These are phyloP conservation scores for Drosophila albomicans DNA, from an alignment of 1,140 invertebrate genomes.

Conservation along the genomic window DNA sequence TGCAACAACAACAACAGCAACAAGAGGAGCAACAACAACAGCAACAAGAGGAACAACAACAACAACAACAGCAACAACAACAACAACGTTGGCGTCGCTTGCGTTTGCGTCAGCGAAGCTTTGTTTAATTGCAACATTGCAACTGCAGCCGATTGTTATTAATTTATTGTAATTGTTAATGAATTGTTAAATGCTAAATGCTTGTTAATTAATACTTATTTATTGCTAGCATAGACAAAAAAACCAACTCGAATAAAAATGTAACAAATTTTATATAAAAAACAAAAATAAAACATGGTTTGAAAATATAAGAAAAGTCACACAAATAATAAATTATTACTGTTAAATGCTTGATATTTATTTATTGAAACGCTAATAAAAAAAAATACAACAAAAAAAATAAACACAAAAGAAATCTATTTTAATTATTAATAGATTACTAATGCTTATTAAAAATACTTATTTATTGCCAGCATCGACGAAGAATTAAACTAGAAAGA, in stretches of 20 bases:
- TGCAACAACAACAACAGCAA: conserved; percentile 26
- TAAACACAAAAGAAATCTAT: no score
- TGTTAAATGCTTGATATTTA: no score
- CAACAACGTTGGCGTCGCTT: conserved; percentile 39
- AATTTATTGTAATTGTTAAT: conserved; percentile 76
- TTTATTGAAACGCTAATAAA: no score
- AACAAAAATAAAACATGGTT: neutral
- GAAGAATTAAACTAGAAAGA: no score
- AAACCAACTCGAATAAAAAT: conserved; percentile 41
- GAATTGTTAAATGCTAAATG: conserved; percentile 72
- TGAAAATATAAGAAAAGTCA: neutral
- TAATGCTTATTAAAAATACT: no score
- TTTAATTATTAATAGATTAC: no score
- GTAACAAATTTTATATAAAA: conserved; percentile 11
- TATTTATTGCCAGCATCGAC: no score
- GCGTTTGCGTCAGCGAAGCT: conserved; percentile 28
- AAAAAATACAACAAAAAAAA: no score
- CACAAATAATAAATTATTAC: neutral
- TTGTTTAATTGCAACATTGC: conserved; percentile 3
- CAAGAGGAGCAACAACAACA: conserved; percentile 19
- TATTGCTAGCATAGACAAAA: conserved; percentile 68
- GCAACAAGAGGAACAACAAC: conserved; percentile 15
- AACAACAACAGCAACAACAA: conserved; percentile 19
- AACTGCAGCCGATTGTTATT: conserved; percentile 43
- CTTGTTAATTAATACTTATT: conserved; percentile 77